phyloP scores from a whole-genome alignment of 2,113 vertebrate species.

The Tyrannus savana region DNA sequence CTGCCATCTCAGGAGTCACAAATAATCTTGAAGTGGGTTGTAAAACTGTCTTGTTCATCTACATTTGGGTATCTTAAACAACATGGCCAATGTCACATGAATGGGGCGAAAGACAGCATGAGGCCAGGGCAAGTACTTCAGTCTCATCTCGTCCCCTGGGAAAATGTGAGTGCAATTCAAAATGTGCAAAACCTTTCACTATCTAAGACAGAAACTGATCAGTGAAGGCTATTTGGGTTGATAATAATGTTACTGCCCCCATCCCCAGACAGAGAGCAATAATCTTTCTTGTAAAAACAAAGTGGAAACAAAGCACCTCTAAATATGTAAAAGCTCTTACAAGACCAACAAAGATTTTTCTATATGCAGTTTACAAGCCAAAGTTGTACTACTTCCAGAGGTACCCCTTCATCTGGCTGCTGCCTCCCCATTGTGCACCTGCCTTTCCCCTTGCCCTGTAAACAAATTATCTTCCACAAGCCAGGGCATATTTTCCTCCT shows the following conservation, averaged over 20 bases:
- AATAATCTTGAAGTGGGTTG: background rate
- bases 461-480: constrained; percentile 43
- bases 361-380: background rate
- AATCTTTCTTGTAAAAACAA: background rate
- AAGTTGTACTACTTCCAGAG: background rate
- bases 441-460: constrained; percentile 12
- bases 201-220: background rate
- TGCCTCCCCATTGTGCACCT: constrained; percentile 5
- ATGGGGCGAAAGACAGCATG: background rate
- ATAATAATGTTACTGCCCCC: background rate
- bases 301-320: background rate
- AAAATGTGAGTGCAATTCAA: background rate
- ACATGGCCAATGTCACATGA: background rate
- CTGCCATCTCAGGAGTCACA: background rate
- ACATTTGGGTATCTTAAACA: background rate
- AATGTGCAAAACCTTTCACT: background rate
- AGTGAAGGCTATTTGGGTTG: background rate
- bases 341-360: background rate
- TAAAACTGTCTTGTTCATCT: background rate
- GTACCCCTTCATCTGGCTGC: background rate
- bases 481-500: background rate
- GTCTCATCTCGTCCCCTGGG: background rate
- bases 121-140: background rate
- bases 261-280: background rate
- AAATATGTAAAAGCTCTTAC: background rate